Evolutionary conservation across 2,797 vertebrate species (phyloP).

Genomic region (Heteromormyrus szaboi): DNA sequence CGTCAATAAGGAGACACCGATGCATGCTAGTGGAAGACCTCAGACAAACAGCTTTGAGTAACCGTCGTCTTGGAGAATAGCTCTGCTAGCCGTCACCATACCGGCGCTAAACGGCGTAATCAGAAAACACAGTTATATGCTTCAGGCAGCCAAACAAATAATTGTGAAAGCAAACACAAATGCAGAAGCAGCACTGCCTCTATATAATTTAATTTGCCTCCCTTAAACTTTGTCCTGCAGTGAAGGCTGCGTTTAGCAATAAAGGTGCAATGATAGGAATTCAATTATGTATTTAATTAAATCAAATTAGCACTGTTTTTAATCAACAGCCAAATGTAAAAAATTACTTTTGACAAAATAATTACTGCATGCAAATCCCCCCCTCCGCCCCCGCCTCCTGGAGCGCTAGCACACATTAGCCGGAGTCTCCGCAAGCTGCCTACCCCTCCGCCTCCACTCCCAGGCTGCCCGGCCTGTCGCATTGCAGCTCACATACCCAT

Average conservation of each 20-base stretch:
- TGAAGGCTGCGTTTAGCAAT: constrained; percentile 32
- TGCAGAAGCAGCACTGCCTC: neutral
- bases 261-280: constrained; percentile 45
- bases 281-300: constrained; percentile 56
- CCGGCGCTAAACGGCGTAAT: neutral
- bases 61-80: neutral
- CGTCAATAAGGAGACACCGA: neutral
- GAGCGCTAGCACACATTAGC: constrained; percentile 37
- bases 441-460: neutral
- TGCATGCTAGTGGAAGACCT: neutral
- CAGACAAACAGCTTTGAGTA: neutral
- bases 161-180: neutral
- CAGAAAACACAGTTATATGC: neutral
- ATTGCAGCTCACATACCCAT: neutral
- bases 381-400: constrained; percentile 13
- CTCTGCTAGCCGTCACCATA: neutral
- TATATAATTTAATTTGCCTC: constrained; percentile 23
- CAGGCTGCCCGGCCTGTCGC: neutral
- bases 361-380: constrained; percentile 62
- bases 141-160: neutral
- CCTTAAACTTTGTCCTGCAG: constrained; percentile 25
- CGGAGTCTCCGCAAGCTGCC: constrained; percentile 33
- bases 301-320: constrained; percentile 57
- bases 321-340: constrained; percentile 56
- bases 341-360: constrained; percentile 60